These are phyloP conservation scores for Paraplagusia blochii DNA, from an alignment of 2,113 vertebrate genomes.

Conservation along the genomic window DNA sequence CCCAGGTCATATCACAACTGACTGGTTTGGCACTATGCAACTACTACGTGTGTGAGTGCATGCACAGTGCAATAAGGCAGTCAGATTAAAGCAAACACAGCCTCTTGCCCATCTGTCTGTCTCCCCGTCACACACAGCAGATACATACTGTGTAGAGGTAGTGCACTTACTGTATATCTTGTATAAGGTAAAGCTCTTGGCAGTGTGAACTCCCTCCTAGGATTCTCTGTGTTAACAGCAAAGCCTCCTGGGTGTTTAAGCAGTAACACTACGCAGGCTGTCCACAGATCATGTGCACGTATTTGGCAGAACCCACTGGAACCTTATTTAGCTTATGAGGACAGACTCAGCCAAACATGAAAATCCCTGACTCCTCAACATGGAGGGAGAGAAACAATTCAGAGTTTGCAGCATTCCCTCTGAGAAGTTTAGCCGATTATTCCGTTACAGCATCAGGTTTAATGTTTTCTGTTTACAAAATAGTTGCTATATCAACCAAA, in stretches of 20 bases:
- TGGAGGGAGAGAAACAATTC: not conserved
- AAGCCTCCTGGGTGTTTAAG: constrained; percentile 10
- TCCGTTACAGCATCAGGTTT: too few relatives aligned
- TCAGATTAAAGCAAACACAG: constrained; percentile 14
- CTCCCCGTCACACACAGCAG: not conserved
- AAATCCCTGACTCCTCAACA: not conserved
- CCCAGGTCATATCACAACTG: not conserved
- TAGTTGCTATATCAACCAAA: too few relatives aligned
- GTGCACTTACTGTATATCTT: not conserved
- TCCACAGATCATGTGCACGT: constrained; percentile 51
- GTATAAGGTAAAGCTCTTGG: constrained; percentile 2
- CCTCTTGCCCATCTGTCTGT: constrained; percentile 21
- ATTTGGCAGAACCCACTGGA: constrained; percentile 41
- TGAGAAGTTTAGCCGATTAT: too few relatives aligned
- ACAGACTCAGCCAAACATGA: not conserved
- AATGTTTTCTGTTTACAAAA: too few relatives aligned
- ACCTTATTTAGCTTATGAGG: constrained; percentile 41
- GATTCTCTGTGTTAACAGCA: constrained; percentile 5
- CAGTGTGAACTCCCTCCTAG: constrained; percentile 12
- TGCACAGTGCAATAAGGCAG: not conserved
- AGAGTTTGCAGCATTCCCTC: not conserved
- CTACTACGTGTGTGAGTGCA: not conserved
- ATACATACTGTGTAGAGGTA: not conserved
- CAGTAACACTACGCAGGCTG: constrained; percentile 15
- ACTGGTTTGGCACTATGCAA: not conserved